These are phyloP conservation scores for Porites evermanni DNA, from an alignment of 92 coral and sea anemone genomes.

Conservation along the genomic window DNA sequence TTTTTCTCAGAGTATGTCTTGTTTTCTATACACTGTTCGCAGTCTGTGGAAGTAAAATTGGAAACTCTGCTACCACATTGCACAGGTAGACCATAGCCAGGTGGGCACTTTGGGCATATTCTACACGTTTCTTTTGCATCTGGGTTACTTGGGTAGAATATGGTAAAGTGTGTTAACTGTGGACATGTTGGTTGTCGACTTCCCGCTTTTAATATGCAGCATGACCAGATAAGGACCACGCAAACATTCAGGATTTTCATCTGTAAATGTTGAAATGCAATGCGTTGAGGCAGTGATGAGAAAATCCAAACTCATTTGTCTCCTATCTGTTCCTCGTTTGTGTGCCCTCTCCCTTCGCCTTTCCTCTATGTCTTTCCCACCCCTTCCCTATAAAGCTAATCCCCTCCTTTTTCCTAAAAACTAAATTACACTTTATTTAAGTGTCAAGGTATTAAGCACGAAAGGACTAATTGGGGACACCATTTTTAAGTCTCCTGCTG, in stretches of 20 bases:
- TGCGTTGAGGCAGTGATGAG: background rate
- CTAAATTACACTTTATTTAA: no score
- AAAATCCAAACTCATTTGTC: background rate
- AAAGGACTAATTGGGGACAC: no score
- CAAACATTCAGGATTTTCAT: background rate
- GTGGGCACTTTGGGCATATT: constrained; percentile 9
- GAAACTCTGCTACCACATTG: background rate
- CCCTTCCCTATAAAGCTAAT: no score
- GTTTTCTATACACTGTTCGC: background rate
- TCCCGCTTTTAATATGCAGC: background rate
- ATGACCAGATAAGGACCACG: background rate
- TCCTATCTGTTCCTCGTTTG: no score
- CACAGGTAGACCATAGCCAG: background rate
- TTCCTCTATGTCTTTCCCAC: no score
- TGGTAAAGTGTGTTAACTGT: background rate
- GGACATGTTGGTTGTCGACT: background rate
- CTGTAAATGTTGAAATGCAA: background rate
- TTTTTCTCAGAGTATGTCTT: constrained; percentile 2
- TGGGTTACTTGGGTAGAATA: background rate
- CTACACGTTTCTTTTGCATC: background rate
- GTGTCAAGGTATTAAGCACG: no score
- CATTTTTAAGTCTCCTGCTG: no score
- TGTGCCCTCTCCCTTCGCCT: no score
- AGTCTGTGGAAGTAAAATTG: background rate
- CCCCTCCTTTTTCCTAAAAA: no score